A percentile compares a stretch with the other conserved stretches of the same genome.
Conservation (phyloP, 2,888 invertebrate genomes). For the Beris morrisii region DNA sequence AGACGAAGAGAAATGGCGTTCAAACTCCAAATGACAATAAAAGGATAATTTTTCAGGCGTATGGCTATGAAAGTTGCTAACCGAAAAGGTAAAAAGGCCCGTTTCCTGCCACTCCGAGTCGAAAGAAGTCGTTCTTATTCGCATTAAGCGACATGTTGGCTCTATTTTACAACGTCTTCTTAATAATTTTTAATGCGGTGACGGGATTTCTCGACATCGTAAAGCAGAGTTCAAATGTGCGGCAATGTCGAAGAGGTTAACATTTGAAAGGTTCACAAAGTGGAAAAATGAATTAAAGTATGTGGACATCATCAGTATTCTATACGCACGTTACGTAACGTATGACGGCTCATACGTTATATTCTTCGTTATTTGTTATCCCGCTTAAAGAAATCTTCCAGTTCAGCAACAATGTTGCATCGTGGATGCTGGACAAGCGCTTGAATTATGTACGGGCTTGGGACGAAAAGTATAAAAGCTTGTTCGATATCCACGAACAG, state of each 20-base stretch:
- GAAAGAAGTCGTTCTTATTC: no score
- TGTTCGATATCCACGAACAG: not conserved
- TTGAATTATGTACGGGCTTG: not conserved
- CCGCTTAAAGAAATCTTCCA: no score
- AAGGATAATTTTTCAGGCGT: conserved; percentile 31
- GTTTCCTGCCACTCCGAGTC: no score
- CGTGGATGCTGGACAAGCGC: not conserved
- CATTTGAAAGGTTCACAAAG: conserved; percentile 10
- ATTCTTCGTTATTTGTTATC: no score
- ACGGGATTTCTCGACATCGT: no score
- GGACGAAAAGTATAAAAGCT: conserved; percentile 2
- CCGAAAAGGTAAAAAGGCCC: not conserved
- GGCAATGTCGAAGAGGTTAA: not conserved
- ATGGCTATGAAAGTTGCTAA: conserved; percentile 10
- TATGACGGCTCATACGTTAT: no score
- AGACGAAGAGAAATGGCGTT: conserved; percentile 26
- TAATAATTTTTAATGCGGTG: no score
- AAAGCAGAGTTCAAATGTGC: no score
- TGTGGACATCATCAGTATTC: not conserved
- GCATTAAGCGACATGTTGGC: no score
- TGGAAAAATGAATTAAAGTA: conserved; percentile 6
- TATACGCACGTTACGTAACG: not conserved
- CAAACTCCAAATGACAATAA: conserved; percentile 26
- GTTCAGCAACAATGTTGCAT: no score
- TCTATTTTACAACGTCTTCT: no score